Evolutionary conservation across 2,888 invertebrate genomes (phyloP).

Genomic region (Ectemnius cavifrons): DNA sequence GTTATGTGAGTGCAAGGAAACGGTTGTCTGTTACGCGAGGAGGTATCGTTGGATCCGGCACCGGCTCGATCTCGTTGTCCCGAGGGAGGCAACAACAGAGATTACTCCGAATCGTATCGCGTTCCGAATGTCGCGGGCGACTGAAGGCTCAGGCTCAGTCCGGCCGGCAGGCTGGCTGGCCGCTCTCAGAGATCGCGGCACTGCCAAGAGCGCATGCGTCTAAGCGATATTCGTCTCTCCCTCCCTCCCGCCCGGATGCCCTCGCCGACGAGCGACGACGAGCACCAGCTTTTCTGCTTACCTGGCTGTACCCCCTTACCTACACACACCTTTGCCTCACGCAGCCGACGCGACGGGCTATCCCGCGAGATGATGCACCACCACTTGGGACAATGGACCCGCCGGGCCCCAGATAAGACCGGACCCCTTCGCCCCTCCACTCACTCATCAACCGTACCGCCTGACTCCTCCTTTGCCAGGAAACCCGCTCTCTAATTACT

Average conservation of each 20-base stretch:
- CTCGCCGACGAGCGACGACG: constrained; percentile 11
- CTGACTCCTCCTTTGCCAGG: no score
- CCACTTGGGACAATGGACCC: no score
- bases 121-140: constrained; percentile 77
- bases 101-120: constrained; percentile 71
- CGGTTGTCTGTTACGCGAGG: no score
- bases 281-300: constrained; percentile 38
- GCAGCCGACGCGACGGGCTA: background rate
- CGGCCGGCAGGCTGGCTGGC: constrained; percentile 61
- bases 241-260: constrained; percentile 45
- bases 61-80: constrained; percentile 10
- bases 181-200: constrained; percentile 67
- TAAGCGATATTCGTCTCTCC: constrained; percentile 65
- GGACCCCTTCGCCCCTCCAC: no score
- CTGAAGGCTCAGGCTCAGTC: constrained; percentile 70
- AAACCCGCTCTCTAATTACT: no score
- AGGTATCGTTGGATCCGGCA: background rate
- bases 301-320: constrained; percentile 47
- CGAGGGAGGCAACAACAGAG: constrained; percentile 15
- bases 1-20: no score
- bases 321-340: constrained; percentile 12
- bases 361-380: no score
- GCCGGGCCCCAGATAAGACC: no score
- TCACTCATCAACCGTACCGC: no score
- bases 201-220: constrained; percentile 73